These are phyloP conservation scores for Homarus gammarus DNA, from an alignment of 2,888 invertebrate species.

Conservation along the genomic window DNA sequence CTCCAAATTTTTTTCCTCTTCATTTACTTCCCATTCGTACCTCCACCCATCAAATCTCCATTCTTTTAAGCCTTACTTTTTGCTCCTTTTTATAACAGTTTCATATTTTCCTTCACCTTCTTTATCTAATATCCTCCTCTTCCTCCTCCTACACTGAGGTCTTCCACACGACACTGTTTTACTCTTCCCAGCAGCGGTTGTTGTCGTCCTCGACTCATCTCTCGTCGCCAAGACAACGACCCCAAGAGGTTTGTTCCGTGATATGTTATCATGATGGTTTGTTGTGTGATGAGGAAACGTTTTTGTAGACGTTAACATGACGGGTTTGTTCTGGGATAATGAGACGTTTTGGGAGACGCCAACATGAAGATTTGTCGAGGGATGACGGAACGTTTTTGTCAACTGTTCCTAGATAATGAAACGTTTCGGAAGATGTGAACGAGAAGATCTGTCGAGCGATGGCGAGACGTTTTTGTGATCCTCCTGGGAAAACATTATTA, in stretches of 20 bases:
- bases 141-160: no score
- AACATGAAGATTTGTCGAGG: constrained; percentile 3
- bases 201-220: constrained; percentile 26
- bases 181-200: constrained; percentile 26
- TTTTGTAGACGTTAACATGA: constrained; percentile 28
- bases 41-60: no score
- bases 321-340: constrained; percentile 1
- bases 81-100: no score
- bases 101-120: no score
- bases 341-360: constrained; percentile 13
- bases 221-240: constrained; percentile 54
- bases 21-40: no score
- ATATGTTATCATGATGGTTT: constrained; percentile 14
- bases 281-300: constrained; percentile 32
- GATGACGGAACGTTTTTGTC: constrained; percentile 5
- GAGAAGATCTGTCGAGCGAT: not conserved
- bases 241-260: not conserved
- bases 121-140: no score
- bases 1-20: no score
- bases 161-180: not conserved
- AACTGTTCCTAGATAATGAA: not conserved
- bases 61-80: no score
- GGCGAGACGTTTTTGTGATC: no score
- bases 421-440: constrained; percentile 9
- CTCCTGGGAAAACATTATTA: no score